A percentile compares a stretch with the other conserved stretches of the same genome.
phyloP scores from a whole-genome alignment of 2,113 vertebrate genomes.

The Sus scrofa region T2T-Sscrofa CM000812.6:236176001-236176500 shows the following conservation, averaged over 20 bases:
- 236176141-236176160: not conserved
- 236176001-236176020: not conserved
- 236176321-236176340: not conserved
- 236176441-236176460: not conserved
- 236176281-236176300: not conserved
- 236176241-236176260: constrained; percentile 23
- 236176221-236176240: not conserved
- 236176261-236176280: not conserved
- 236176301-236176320: constrained; percentile 41
- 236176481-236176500: not conserved
- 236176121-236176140: not conserved
- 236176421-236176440: not conserved
- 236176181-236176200: not conserved
- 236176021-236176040: not conserved
- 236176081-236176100: not conserved
- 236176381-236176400: not conserved
- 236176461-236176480: not conserved
- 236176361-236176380: not conserved
- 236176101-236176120: not conserved
- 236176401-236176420: not conserved
- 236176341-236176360: not conserved
- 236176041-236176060: not conserved
- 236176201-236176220: not conserved
- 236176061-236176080: not conserved
- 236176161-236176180: not conserved